phyloP scores from a whole-genome alignment of 2,113 vertebrate species.

The Myotis brandtii region DNA sequence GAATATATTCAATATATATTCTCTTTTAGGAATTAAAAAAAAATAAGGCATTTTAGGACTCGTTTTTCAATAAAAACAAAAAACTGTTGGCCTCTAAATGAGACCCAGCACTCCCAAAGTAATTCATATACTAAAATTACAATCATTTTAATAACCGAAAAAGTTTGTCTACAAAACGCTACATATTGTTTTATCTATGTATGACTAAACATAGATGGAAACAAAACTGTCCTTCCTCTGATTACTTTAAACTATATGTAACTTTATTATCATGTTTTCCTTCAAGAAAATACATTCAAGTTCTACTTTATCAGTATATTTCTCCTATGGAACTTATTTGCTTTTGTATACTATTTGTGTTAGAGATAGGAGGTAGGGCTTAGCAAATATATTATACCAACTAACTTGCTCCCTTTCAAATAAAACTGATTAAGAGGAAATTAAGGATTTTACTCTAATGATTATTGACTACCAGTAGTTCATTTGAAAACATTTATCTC shows the following conservation, averaged over 20 bases:
- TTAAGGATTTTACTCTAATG: slow-evolving; percentile 62
- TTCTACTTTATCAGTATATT: background rate
- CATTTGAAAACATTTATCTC: slow-evolving; percentile 60
- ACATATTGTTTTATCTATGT: background rate
- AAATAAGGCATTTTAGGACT: background rate
- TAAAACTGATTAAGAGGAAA: slow-evolving; percentile 33
- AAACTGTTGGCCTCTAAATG: background rate
- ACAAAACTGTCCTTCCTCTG: background rate
- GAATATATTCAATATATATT: background rate
- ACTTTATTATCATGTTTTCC: slow-evolving; percentile 28
- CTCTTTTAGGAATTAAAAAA: background rate
- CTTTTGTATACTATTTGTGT: background rate
- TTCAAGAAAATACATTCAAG: slow-evolving; percentile 16
- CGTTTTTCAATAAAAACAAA: background rate
- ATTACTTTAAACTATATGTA: background rate
- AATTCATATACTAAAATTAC: background rate
- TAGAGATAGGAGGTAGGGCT: background rate
- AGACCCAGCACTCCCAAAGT: background rate
- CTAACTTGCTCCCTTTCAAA: slow-evolving; percentile 43
- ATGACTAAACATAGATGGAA: background rate
- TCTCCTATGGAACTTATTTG: slow-evolving; percentile 12
- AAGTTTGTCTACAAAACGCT: background rate
- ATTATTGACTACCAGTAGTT: slow-evolving; percentile 55
- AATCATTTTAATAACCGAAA: background rate
- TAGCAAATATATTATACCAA: slow-evolving; percentile 40